phyloP scores from a whole-genome alignment of 1,140 invertebrate species.

The Hirudo medicinalis region DNA sequence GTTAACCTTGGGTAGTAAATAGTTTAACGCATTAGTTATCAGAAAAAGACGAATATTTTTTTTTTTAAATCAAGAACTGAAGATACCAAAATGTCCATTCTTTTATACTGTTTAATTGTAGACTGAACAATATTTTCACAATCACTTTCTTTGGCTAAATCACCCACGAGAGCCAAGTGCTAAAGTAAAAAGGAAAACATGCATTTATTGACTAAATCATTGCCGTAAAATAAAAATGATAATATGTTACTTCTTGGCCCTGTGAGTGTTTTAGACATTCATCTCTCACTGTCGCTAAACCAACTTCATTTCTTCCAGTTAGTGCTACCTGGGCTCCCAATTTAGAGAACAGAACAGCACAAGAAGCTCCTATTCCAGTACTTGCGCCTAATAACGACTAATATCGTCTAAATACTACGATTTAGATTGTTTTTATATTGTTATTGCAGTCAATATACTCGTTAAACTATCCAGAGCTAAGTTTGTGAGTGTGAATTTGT shows the following conservation, averaged over 20 bases:
- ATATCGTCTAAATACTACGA: too few species aligned
- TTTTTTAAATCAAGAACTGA: not conserved
- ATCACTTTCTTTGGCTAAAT: slow-evolving; percentile 62
- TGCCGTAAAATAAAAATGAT: not conserved
- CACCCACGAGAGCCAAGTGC: slow-evolving; percentile 43
- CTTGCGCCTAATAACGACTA: slow-evolving; percentile 53
- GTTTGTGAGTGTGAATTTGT: too few species aligned
- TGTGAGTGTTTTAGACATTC: slow-evolving; percentile 48
- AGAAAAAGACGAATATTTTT: not conserved
- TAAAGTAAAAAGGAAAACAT: not conserved
- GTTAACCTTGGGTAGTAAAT: slow-evolving; percentile 48
- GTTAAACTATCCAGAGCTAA: too few species aligned
- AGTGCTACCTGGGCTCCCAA: slow-evolving; percentile 56
- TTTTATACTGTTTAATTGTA: slow-evolving; percentile 30
- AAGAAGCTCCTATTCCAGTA: slow-evolving; percentile 68
- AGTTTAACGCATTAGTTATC: not conserved
- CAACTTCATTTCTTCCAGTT: slow-evolving; percentile 59
- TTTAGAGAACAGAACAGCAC: slow-evolving; percentile 59
- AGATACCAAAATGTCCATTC: slow-evolving; percentile 34
- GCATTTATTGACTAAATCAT: not conserved
- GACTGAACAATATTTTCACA: slow-evolving; percentile 54
- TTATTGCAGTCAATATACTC: too few species aligned
- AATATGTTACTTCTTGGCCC: slow-evolving; percentile 33
- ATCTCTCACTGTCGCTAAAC: slow-evolving; percentile 50
- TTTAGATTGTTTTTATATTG: too few species aligned